phyloP scores from a whole-genome alignment of 2,888 invertebrate genomes.

The Sialis fuliginosa region DNA sequence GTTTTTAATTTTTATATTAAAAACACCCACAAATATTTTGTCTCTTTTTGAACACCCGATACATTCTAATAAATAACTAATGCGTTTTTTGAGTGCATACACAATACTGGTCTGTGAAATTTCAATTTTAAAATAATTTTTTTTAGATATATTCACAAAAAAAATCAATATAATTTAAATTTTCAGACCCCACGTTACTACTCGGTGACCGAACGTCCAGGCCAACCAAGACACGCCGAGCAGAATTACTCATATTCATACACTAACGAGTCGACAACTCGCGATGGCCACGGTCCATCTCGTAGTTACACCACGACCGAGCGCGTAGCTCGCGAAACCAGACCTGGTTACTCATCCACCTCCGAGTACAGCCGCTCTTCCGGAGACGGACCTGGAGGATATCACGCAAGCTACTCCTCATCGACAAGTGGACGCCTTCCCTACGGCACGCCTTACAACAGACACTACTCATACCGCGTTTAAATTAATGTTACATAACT shows the following conservation, averaged over 20 bases:
- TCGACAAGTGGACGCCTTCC: conserved; percentile 64
- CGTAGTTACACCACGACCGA: conserved; percentile 51
- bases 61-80: no score
- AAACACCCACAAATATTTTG: no score
- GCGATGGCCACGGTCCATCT: conserved; percentile 36
- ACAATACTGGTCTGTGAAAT: no score
- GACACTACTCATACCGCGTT: conserved; percentile 76
- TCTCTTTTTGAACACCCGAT: no score
- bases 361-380: conserved; percentile 55
- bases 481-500: conserved; percentile 25
- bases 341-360: conserved; percentile 52
- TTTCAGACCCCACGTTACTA: conserved; percentile 73
- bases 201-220: conserved; percentile 62
- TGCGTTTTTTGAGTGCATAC: no score
- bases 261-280: conserved; percentile 32
- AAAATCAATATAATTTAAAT: no score
- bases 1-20: no score
- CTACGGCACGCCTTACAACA: conserved; percentile 55
- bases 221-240: conserved; percentile 49
- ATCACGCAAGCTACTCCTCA: conserved; percentile 60
- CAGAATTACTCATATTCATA: conserved; percentile 77
- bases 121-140: no score
- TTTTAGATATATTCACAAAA: no score
- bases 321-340: conserved; percentile 42
- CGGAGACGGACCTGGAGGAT: conserved; percentile 59